Base-by-base conservation (phyloP, 2,113 vertebrate species). In the Canis aureus region DNA sequence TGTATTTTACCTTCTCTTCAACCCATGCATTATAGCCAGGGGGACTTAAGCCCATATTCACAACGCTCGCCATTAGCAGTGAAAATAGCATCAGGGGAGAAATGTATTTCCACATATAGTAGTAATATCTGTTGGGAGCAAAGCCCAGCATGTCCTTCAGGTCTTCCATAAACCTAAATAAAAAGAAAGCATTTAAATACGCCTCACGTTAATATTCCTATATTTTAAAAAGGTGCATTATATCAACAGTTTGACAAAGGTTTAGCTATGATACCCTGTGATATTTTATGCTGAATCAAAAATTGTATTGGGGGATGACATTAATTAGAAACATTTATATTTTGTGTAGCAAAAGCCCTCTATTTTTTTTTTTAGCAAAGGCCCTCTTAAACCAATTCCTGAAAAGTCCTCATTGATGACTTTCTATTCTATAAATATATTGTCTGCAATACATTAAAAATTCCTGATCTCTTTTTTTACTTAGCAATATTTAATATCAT, bases 101-200 rank as follows among this genome's bases (percentile, higher is more conserved):
- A 97, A 99, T 96, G 86, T 99, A 99, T 98, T 99, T 99, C 99
- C 99, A 99, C 99, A 99, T 99, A 98, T 99, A 99, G 97, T 99
- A 99, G 97, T 99, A 99, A 98, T 99, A 99, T 43, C 98, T 99
- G 97, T 98, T 99, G 59, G 99, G 99, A 67, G 98, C 98, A 98
- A 99, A 99, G 35, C 99, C 99, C 97, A 99, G 98, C 99, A 99
- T 99, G 97, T 99, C 99, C 96, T 99, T 99, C 91, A 99, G 98
- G 98, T 99, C 99, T 96, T 99, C 99, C 98, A 99, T 99, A 98
- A 99, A 99, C 97, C 99, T 99, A 98, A 98, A 73, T n/a, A 74
- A 97, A 95, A 91, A 97, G 20, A 97, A 94, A 92, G 13, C 5
- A 85, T 74, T 87, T 53, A 86, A 90, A 91, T 96, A 85, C 73